A percentile compares a stretch with the other conserved stretches of the same genome.
These are phyloP conservation scores for Drosophila subquinaria DNA, from an alignment of 2,888 invertebrate species.

Conservation along the genomic window DNA sequence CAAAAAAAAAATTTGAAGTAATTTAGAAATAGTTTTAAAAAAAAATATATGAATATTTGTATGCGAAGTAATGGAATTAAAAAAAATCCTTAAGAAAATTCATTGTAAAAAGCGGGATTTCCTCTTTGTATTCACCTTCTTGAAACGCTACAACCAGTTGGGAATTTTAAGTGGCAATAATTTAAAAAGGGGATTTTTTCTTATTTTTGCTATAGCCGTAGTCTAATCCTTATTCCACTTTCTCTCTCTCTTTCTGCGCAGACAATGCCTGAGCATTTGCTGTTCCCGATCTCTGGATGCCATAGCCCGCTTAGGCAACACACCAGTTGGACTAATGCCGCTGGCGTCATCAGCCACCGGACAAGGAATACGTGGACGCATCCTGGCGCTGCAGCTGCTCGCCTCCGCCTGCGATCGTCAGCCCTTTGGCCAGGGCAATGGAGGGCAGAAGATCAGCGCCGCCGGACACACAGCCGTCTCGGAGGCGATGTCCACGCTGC, in stretches of 20 bases:
- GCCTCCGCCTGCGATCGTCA: conserved; percentile 92
- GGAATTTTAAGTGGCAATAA: too few species aligned
- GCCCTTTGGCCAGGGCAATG: conserved; percentile 83
- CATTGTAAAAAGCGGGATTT: too few species aligned
- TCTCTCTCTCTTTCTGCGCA: conserved; percentile 61
- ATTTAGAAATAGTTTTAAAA: too few species aligned
- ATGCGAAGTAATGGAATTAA: too few species aligned
- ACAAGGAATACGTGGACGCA: conserved; percentile 93
- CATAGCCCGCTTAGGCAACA: conserved; percentile 90
- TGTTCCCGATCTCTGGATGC: conserved; percentile 93
- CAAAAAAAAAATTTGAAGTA: too few species aligned
- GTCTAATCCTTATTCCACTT: background rate
- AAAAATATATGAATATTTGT: too few species aligned
- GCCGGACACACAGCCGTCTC: conserved; percentile 94
- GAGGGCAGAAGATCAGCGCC: conserved; percentile 86
- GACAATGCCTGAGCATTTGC: conserved; percentile 93
- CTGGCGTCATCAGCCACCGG: conserved; percentile 95
- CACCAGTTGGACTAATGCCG: conserved; percentile 93
- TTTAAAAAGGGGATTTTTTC: background rate
- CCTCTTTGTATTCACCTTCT: too few species aligned
- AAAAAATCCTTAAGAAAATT: too few species aligned
- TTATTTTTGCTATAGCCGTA: background rate
- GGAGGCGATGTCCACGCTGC: conserved; percentile 95
- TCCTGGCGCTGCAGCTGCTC: conserved; percentile 94
- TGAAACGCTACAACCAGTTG: too few species aligned